A percentile compares a stretch with the other conserved stretches of the same genome.
phyloP scores from a whole-genome alignment of 2,113 vertebrate species.

The Vicugna pacos region DNA sequence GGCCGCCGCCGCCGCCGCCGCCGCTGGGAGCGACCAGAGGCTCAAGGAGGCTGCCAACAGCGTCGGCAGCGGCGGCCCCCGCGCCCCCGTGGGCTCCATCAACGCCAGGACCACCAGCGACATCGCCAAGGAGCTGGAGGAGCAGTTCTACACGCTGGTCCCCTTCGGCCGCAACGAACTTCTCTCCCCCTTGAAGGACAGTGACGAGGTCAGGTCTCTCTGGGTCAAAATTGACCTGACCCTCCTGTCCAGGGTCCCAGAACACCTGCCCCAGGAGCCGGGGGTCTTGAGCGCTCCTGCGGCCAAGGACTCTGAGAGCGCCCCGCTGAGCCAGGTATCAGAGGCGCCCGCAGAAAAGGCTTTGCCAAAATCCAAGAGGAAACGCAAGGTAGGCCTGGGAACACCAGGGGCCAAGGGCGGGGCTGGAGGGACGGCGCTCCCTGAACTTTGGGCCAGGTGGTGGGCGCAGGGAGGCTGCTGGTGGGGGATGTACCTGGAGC shows the following conservation, averaged over 20 bases:
- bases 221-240: constrained; percentile 98
- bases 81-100: constrained; percentile 83
- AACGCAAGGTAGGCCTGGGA: constrained; percentile 93
- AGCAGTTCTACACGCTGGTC: constrained; percentile 96
- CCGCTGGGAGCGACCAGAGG: constrained; percentile 84
- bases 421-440: too few relatives aligned
- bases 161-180: constrained; percentile 95
- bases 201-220: constrained; percentile 93
- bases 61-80: constrained; percentile 48
- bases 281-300: constrained; percentile 83
- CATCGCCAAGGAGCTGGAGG: constrained; percentile 89
- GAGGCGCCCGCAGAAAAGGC: constrained; percentile 86
- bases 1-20: constrained; percentile 77
- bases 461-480: neutral
- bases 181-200: constrained; percentile 88
- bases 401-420: fast-evolving
- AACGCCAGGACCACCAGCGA: constrained; percentile 89
- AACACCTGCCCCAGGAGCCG: constrained; percentile 86
- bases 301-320: constrained; percentile 85
- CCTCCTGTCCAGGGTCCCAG: constrained; percentile 95
- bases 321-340: constrained; percentile 78
- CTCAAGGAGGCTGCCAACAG: constrained; percentile 82
- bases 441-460: neutral
- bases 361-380: constrained; percentile 92
- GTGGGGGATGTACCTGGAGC: neutral